Conservation (phyloP, 1,140 invertebrate species). For the Mercenaria mercenaria region DNA sequence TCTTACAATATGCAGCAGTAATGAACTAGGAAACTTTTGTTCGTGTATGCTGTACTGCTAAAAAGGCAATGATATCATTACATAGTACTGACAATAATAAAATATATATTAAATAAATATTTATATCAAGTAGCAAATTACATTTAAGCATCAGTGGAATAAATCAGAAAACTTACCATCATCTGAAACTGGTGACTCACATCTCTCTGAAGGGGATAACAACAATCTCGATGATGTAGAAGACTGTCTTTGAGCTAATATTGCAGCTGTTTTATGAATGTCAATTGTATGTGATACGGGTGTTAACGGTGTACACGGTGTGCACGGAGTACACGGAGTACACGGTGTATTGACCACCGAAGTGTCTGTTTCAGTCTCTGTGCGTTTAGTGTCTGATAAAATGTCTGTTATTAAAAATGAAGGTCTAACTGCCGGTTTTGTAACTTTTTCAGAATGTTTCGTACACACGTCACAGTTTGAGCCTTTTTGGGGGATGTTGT, state of each 20-base stretch:
- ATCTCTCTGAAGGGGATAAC: not conserved
- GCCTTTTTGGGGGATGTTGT: not conserved
- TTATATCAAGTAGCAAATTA: too few relatives aligned
- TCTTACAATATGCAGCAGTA: too few relatives aligned
- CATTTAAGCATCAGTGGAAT: too few relatives aligned
- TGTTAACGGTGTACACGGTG: slow-evolving; percentile 48
- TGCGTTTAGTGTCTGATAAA: not conserved
- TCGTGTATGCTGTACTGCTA: too few relatives aligned
- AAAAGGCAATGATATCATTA: too few relatives aligned
- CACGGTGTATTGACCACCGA: slow-evolving; percentile 34
- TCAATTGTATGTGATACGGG: slow-evolving; percentile 27
- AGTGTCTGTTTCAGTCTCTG: slow-evolving; percentile 12
- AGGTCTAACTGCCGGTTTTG: slow-evolving; percentile 37
- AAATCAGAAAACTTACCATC: slow-evolving; percentile 36
- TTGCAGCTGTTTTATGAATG: slow-evolving; percentile 44
- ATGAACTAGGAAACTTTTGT: too few relatives aligned
- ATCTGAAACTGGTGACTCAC: slow-evolving; percentile 46
- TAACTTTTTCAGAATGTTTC: not conserved
- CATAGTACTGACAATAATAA: too few relatives aligned
- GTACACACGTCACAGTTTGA: slow-evolving; percentile 9
- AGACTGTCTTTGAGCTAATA: not conserved
- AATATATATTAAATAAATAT: too few relatives aligned
- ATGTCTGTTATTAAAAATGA: slow-evolving; percentile 60
- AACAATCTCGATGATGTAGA: not conserved
- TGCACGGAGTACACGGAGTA: slow-evolving; percentile 47